phyloP scores from a whole-genome alignment of 2,888 invertebrate species.

The Patella pellucida region DNA sequence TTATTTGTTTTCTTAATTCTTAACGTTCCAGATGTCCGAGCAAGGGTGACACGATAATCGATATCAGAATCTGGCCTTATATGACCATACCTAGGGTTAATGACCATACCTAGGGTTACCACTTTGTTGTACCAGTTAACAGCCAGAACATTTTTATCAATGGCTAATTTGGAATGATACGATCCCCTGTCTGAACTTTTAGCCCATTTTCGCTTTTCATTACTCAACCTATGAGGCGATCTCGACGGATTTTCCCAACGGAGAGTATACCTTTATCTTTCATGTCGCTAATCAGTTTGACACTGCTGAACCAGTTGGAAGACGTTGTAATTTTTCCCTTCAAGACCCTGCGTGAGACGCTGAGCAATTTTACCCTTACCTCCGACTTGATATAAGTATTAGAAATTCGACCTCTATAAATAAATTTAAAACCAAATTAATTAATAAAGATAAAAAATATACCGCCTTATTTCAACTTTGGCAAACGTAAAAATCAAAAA shows the following conservation, averaged over 20 bases:
- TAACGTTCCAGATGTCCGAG: too few relatives aligned
- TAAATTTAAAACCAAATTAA: too few relatives aligned
- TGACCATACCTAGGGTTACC: neutral
- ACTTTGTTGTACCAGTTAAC: too few relatives aligned
- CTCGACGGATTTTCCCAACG: neutral
- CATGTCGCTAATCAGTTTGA: neutral
- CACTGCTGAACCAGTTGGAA: constrained; percentile 24
- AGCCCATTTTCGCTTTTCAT: constrained; percentile 2
- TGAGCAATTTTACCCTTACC: constrained; percentile 30
- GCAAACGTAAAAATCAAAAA: too few relatives aligned
- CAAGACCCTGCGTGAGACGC: constrained; percentile 19
- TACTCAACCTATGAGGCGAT: neutral
- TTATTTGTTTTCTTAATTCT: too few relatives aligned
- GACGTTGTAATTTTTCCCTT: constrained; percentile 30
- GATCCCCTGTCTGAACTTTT: constrained; percentile 17
- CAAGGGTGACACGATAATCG: too few relatives aligned
- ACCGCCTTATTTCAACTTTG: too few relatives aligned
- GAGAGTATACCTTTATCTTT: constrained; percentile 11
- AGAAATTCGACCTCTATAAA: too few relatives aligned
- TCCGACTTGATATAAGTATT: too few relatives aligned
- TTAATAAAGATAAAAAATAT: too few relatives aligned
- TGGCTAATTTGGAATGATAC: constrained; percentile 17
- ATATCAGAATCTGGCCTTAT: too few relatives aligned
- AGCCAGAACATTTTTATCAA: neutral
- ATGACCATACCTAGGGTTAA: too few relatives aligned